These are phyloP conservation scores for Micropoecilia bifurca DNA, from an alignment of 2,797 vertebrate species.

Conservation along the genomic window DNA sequence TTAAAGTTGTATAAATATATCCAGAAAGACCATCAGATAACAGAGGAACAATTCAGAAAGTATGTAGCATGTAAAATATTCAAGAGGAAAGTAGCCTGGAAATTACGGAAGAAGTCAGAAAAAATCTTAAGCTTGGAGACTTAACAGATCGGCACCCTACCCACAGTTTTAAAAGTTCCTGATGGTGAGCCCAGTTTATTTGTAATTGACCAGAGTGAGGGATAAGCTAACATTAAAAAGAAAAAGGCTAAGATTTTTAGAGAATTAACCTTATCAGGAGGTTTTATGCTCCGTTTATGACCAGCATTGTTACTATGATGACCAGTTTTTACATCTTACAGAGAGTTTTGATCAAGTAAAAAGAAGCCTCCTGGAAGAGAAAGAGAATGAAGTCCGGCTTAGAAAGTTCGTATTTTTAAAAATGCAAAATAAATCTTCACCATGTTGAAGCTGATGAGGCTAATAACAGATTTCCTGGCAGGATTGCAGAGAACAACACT, in stretches of 20 bases:
- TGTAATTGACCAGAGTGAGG: not conserved
- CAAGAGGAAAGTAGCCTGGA: too few species aligned
- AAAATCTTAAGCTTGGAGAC: not conserved
- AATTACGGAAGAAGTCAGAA: too few species aligned
- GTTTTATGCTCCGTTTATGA: not conserved
- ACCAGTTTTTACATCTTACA: slow-evolving; percentile 62
- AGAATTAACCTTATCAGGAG: not conserved
- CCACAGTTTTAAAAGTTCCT: not conserved
- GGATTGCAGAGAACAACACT: slow-evolving; percentile 90
- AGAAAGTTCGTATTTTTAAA: slow-evolving; percentile 83
- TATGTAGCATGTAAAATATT: too few species aligned
- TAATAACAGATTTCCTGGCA: slow-evolving; percentile 55
- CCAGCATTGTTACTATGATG: not conserved
- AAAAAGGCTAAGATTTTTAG: not conserved
- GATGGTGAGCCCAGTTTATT: not conserved
- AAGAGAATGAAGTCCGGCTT: slow-evolving; percentile 87
- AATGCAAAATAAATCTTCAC: not conserved
- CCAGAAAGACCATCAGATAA: not conserved
- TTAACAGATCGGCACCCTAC: not conserved
- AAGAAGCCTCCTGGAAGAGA: slow-evolving; percentile 84
- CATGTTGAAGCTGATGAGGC: not conserved
- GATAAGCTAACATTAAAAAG: not conserved
- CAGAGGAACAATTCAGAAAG: not conserved
- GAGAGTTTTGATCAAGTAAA: slow-evolving; percentile 90
- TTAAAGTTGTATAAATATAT: not conserved